Evolutionary conservation across 2,797 vertebrate genomes (phyloP), one percentile per base, ranked within the genome.

Genomic region (Lacerta bilineata): DNA sequence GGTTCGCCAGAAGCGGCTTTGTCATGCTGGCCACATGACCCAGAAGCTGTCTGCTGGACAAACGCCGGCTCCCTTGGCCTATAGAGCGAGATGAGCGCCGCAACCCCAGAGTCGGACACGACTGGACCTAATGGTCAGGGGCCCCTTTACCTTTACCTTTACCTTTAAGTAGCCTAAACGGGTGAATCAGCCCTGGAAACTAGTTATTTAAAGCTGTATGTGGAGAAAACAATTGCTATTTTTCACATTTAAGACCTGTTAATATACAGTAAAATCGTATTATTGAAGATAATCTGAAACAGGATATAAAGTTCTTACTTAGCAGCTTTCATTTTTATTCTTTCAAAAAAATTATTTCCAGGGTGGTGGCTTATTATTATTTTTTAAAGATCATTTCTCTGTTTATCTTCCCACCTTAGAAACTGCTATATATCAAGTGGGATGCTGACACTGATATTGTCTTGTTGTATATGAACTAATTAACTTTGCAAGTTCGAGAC

Each of bases 111-210:
- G n/a, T n/a, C n/a, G n/a, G n/a, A n/a, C n/a, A n/a, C n/a, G n/a
- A n/a, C n/a, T n/a, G n/a, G n/a, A n/a, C n/a, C n/a, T n/a, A n/a
- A n/a, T n/a, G n/a, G n/a, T n/a, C n/a, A n/a, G n/a, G n/a, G n/a
- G n/a, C n/a, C n/a, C n/a, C n/a, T n/a, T n/a, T n/a, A n/a, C n/a
- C n/a, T n/a, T n/a, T n/a, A n/a, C n/a, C n/a, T n/a, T n/a, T n/a
- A n/a, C n/a, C n/a, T n/a, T n/a, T n/a, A n/a, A n/a, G 59, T 84
- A 87, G 71, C 71, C 66, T 50, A 61, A 17, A 0, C 39, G 3
- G 72, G 25, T 92, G 89, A 90, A 66, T 90, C 90, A 89, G 68
- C 88, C 81, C 86, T 92, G 50, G 84, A 84, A 90, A 66, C 36
- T 33, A 75, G 64, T n/a, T 55, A 50, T 8, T 23, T 84, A 1